Evolutionary conservation across 2,888 invertebrate genomes (phyloP).

Genomic region (Falcaria lacertinaria): DNA sequence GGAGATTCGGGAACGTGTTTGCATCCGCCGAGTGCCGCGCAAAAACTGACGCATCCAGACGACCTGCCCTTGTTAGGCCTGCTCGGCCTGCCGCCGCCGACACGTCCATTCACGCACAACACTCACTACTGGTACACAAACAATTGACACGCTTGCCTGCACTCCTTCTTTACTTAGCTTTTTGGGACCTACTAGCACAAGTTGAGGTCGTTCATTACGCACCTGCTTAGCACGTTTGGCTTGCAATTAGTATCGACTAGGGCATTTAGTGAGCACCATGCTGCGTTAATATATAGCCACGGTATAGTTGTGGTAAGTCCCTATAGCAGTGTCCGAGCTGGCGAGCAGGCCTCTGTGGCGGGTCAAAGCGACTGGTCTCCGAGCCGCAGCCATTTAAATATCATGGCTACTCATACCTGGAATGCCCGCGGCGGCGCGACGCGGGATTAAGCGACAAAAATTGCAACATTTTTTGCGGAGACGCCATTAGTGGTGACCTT

Average conservation of each 20-base stretch:
- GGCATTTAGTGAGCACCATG: too few relatives aligned
- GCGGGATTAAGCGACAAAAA: slow-evolving; percentile 53
- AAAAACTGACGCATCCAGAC: slow-evolving; percentile 52
- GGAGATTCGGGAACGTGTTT: slow-evolving; percentile 38
- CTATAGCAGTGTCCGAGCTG: too few relatives aligned
- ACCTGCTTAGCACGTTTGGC: too few relatives aligned
- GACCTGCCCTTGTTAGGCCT: slow-evolving; percentile 37
- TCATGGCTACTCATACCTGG: slow-evolving; percentile 41
- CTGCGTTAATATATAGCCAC: too few relatives aligned
- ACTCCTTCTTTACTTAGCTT: too few relatives aligned
- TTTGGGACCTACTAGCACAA: too few relatives aligned
- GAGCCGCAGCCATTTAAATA: slow-evolving; percentile 46
- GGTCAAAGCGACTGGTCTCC: slow-evolving; percentile 25
- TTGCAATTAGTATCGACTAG: too few relatives aligned
- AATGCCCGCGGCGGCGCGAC: slow-evolving; percentile 21
- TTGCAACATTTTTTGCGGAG: slow-evolving; percentile 36
- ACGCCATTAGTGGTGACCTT: slow-evolving; percentile 21
- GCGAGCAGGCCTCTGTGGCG: slow-evolving; percentile 13
- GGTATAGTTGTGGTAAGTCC: too few relatives aligned
- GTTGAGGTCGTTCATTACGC: too few relatives aligned
- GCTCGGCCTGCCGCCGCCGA: slow-evolving; percentile 7
- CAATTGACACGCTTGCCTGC: not conserved
- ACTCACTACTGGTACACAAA: not conserved
- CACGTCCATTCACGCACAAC: slow-evolving; percentile 14
- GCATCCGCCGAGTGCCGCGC: slow-evolving; percentile 22